Evolutionary conservation across 1,140 invertebrate genomes (phyloP).

Genomic region (Aphelinus atriplicis): DNA sequence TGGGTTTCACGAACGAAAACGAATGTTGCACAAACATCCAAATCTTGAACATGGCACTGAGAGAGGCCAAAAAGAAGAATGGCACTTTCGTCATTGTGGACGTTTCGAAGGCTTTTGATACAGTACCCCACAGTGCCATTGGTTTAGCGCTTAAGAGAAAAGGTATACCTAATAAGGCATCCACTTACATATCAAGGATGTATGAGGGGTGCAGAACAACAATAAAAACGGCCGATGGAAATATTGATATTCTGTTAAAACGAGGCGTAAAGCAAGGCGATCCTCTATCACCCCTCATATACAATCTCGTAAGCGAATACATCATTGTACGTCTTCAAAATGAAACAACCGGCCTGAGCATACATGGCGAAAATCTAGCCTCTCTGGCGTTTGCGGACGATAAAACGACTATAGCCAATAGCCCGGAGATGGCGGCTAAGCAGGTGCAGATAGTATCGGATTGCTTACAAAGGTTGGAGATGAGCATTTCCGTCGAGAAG

Average conservation of each 20-base stretch:
- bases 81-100: background rate
- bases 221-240: background rate
- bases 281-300: slow-evolving; percentile 44
- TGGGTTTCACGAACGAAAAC: slow-evolving; percentile 43
- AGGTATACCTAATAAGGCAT: background rate
- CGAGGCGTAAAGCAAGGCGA: slow-evolving; percentile 39
- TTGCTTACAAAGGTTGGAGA: slow-evolving; percentile 24
- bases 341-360: slow-evolving; percentile 37
- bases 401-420: slow-evolving; percentile 37
- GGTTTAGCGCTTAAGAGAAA: background rate
- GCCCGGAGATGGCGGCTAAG: background rate
- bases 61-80: background rate
- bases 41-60: background rate
- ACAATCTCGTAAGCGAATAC: slow-evolving; percentile 30
- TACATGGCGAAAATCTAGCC: slow-evolving; percentile 34
- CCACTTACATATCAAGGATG: background rate
- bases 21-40: slow-evolving; percentile 37
- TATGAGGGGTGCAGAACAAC: background rate
- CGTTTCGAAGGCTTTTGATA: slow-evolving; percentile 3
- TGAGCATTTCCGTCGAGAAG: background rate
- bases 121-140: background rate
- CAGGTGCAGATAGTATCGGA: background rate
- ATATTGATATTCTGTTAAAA: slow-evolving; percentile 6
- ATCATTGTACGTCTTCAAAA: slow-evolving; percentile 37
- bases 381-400: slow-evolving; percentile 61